Base-by-base conservation (phyloP, 2,888 invertebrate genomes). In the Thymelicus sylvestris region DNA sequence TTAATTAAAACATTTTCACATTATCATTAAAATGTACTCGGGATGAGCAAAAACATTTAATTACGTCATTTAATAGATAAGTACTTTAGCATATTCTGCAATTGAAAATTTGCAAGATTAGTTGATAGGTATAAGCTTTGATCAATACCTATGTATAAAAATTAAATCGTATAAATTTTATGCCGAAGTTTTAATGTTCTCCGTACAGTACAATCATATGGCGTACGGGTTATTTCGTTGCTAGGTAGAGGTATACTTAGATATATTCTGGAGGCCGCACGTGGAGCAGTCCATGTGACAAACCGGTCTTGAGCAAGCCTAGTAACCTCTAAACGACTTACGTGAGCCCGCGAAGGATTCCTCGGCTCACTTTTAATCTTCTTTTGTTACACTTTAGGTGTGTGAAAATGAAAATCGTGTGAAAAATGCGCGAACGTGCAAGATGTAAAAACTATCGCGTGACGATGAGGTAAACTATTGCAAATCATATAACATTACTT, bases 261-360 rank as follows among this genome's bases (percentile, higher is more conserved):
- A 80, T 80, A 75, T 77, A 83, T 86, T 86, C 86, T 87, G 86
- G 87, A 90, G 90, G 91, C 87, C 90, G 91, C 93, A 93, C 93
- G 93, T 93, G 93, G 91, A 83, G 76, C 76, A 75, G 77, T 75
- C 91, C 93, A 93, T 93, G 92, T 93, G 93, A 91, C 85, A 89
- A 93, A 93, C 93, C 93, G 93, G 93, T 93, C 86, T 78, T 76
- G 80, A 78, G 77, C 85, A 82, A 87, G 91, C 93, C 93, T 89
- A 93, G 88, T 93, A 93, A 93, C 93, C 93, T 93, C 93, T 85
- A 93, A 92, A 91, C 88, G 90, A 89, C 90, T 88, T 83, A 81
- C 82, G 85, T 86, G 84, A 83, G 84, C 84, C 79, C 84, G 83
- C 83, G 82, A 84, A 86, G 86, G 86, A 90, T 87, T 83, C 86